Evolutionary conservation across 1,140 invertebrate species (phyloP).

Genomic region (Drosophila dunni): DNA sequence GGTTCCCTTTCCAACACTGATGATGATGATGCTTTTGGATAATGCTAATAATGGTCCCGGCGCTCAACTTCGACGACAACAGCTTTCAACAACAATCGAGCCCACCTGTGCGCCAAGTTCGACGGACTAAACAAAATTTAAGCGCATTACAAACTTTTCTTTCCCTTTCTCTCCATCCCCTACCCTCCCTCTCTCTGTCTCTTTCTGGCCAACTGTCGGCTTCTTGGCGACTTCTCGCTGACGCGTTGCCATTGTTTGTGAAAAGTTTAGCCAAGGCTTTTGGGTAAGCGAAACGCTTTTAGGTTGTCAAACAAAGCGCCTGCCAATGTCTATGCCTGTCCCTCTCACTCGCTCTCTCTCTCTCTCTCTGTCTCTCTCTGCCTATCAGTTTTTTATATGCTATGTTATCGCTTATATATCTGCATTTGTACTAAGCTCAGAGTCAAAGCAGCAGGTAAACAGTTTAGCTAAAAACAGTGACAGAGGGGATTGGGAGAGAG

Average conservation of each 20-base stretch:
- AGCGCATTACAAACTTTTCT: slow-evolving; percentile 63
- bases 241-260: slow-evolving; percentile 45
- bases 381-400: neutral
- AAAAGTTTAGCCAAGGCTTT: slow-evolving; percentile 52
- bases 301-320: slow-evolving; percentile 50
- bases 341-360: neutral
- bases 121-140: slow-evolving; percentile 55
- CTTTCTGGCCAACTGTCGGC: neutral
- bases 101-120: slow-evolving; percentile 60
- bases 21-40: slow-evolving; percentile 26
- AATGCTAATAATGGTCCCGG: slow-evolving; percentile 49
- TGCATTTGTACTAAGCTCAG: slow-evolving; percentile 27
- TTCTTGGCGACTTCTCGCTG: neutral
- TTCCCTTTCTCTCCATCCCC: neutral
- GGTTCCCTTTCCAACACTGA: neutral
- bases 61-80: slow-evolving; percentile 62
- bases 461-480: slow-evolving; percentile 29
- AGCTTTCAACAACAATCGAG: slow-evolving; percentile 70
- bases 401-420: slow-evolving; percentile 10
- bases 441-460: slow-evolving; percentile 33
- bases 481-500: neutral
- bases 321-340: slow-evolving; percentile 12
- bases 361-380: neutral
- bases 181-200: neutral
- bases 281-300: slow-evolving; percentile 49